Percentiles rank a stretch among this genome's conserved stretches.
phyloP scores from a whole-genome alignment of 1,140 invertebrate genomes.

The Limonius californicus region DNA sequence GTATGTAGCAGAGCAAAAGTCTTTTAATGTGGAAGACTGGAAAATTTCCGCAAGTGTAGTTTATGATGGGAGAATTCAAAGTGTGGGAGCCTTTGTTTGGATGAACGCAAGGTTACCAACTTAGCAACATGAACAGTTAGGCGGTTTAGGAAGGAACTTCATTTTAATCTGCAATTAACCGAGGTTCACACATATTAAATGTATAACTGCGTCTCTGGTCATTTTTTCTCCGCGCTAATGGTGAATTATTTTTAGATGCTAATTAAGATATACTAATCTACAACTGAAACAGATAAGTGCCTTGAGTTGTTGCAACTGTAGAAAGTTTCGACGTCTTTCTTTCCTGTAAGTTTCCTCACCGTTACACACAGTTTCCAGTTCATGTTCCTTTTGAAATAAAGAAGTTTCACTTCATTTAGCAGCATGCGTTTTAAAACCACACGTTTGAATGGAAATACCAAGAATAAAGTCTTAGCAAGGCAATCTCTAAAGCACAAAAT shows the following conservation, averaged over 20 bases:
- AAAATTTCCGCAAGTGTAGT: constrained; percentile 20
- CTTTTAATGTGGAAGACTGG: constrained; percentile 8
- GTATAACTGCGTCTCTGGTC: constrained; percentile 23
- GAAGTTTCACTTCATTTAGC: no score
- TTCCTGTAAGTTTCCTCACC: no score
- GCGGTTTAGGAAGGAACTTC: constrained; percentile 25
- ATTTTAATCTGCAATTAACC: constrained; percentile 25
- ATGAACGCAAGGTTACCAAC: constrained; percentile 28
- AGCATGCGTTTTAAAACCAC: no score
- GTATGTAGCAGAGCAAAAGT: background rate
- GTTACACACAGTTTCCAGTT: no score
- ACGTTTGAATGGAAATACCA: no score
- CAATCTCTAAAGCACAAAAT: no score
- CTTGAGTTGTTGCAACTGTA: no score
- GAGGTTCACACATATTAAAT: constrained; percentile 27
- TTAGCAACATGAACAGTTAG: constrained; percentile 23
- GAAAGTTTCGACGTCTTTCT: no score
- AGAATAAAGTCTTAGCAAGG: no score
- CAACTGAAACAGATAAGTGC: background rate
- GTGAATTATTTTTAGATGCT: constrained; percentile 18
- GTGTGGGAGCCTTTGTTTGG: constrained; percentile 26
- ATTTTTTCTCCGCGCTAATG: constrained; percentile 13
- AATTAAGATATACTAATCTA: constrained; percentile 23
- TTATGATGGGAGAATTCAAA: constrained; percentile 22
- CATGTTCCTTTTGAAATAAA: no score